Conservation (phyloP, 1,140 invertebrate genomes). For the Aphis gossypii region DNA sequence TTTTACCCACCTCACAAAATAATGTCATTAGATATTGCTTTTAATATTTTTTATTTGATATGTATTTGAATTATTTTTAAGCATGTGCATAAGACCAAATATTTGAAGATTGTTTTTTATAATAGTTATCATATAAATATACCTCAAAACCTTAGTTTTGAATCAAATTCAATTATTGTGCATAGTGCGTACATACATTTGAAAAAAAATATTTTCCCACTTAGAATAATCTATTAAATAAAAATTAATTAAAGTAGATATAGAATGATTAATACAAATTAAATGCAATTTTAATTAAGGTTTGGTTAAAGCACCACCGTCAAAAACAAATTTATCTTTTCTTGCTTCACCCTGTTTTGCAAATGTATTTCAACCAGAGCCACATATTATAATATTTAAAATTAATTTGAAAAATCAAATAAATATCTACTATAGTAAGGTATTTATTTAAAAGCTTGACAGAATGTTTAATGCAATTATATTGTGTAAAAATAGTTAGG, state of each 20-base stretch:
- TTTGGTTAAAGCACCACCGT: not conserved
- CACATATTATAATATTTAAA: not conserved
- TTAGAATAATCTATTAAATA: not conserved
- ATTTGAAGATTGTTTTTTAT: not conserved
- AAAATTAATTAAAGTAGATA: not conserved
- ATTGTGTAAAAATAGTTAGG: not conserved
- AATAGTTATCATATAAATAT: not conserved
- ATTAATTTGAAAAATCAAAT: constrained; percentile 7
- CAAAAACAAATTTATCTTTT: constrained; percentile 20
- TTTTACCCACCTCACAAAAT: not conserved
- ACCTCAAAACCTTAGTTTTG: not conserved
- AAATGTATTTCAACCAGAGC: not conserved
- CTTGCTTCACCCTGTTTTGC: constrained; percentile 39
- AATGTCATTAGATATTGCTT: constrained; percentile 45
- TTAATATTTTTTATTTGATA: constrained; percentile 39
- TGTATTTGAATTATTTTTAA: constrained; percentile 45
- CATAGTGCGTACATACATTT: not conserved
- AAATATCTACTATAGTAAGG: not conserved
- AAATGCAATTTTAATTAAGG: not conserved
- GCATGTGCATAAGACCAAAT: not conserved
- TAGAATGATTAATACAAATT: not conserved
- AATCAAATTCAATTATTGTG: not conserved
- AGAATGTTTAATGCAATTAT: not conserved
- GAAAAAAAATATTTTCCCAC: not conserved
- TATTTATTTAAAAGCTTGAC: not conserved